phyloP scores from a whole-genome alignment of 2,888 invertebrate species.

The Ichneumoninae sp. region DNA sequence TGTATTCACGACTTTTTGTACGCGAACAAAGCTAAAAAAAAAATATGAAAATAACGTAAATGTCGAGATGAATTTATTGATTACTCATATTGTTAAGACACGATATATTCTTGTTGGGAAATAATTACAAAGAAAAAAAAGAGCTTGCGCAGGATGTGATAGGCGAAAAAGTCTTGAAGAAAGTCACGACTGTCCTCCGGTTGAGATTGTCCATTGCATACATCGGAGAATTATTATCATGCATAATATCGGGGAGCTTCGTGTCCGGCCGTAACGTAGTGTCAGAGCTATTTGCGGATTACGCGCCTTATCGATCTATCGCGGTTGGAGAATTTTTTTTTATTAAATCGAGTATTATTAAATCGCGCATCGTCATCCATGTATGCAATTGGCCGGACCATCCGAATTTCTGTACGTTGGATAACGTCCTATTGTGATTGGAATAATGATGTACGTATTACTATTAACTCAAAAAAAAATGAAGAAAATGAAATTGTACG shows the following conservation, averaged over 20 bases:
- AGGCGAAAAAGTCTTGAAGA: constrained; percentile 34
- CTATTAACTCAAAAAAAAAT: constrained; percentile 50
- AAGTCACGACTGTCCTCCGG: constrained; percentile 40
- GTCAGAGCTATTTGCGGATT: constrained; percentile 16
- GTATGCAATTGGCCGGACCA: constrained; percentile 42
- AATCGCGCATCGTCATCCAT: constrained; percentile 30
- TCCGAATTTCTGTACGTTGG: constrained; percentile 48
- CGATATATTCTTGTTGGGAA: constrained; percentile 65
- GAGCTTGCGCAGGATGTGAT: constrained; percentile 66
- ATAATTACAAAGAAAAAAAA: constrained; percentile 45
- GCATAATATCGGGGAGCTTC: background rate
- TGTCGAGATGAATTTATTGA: constrained; percentile 61
- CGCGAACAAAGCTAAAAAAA: constrained; percentile 44
- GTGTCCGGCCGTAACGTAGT: constrained; percentile 24
- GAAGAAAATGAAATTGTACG: constrained; percentile 50
- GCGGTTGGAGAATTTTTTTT: background rate
- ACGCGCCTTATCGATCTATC: constrained; percentile 26
- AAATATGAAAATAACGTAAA: constrained; percentile 44
- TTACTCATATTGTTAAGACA: constrained; percentile 62
- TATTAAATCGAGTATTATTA: constrained; percentile 12
- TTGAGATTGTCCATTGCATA: constrained; percentile 53
- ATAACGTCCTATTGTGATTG: constrained; percentile 66
- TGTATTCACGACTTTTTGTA: constrained; percentile 66
- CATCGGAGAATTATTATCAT: constrained; percentile 16
- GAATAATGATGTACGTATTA: constrained; percentile 63